A percentile compares a stretch with the other conserved stretches of the same genome.
Evolutionary conservation across 2,113 vertebrate genomes (phyloP).

Genomic region (Cichladusa arquata): DNA sequence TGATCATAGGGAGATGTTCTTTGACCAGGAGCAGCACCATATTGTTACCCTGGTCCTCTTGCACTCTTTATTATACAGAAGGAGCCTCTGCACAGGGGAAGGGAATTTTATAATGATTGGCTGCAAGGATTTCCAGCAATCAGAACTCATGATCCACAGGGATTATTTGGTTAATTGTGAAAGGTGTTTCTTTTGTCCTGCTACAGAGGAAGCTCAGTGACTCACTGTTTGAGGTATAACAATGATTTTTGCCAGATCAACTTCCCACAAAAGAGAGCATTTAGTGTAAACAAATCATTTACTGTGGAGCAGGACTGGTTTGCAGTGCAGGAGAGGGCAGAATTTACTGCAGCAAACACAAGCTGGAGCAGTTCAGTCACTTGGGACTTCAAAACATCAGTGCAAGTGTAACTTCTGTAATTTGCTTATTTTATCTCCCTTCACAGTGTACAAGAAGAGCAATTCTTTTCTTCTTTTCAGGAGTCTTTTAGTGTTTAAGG

Average conservation of each 20-base stretch:
- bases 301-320: not conserved
- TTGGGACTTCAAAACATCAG: not conserved
- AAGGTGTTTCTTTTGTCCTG: not conserved
- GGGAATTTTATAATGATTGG: not conserved
- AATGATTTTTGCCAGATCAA: conserved; percentile 7
- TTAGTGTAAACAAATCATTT: conserved; percentile 1
- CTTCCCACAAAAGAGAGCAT: not conserved
- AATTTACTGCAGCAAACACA: not conserved
- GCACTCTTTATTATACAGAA: not conserved
- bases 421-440: not conserved
- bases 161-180: not conserved
- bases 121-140: not conserved
- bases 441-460: not conserved
- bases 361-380: not conserved
- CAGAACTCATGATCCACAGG: not conserved
- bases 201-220: conserved; percentile 7
- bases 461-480: not conserved
- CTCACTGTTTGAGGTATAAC: conserved; percentile 15
- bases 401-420: not conserved
- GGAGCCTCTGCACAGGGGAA: not conserved
- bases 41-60: not conserved
- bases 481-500: not conserved
- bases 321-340: not conserved
- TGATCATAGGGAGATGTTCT: not conserved
- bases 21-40: not conserved